Evolutionary conservation across 2,888 invertebrate genomes (phyloP).

Genomic region (Toxonevra muliebris): DNA sequence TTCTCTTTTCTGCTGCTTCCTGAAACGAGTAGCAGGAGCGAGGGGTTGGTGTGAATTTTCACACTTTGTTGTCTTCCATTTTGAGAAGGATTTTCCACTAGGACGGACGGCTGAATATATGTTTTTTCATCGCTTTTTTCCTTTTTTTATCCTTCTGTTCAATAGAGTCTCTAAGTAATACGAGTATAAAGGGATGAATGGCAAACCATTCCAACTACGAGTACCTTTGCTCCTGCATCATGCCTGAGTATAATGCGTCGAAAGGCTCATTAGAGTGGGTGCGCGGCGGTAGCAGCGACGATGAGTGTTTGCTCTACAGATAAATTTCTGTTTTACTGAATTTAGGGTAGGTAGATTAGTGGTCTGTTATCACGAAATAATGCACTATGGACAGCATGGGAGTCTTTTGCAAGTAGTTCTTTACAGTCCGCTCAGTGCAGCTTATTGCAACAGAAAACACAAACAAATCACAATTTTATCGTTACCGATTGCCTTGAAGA

Average conservation of each 20-base stretch:
- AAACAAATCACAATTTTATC: conserved; percentile 24
- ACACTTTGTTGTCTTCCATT: conserved; percentile 53
- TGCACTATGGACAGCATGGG: conserved; percentile 34
- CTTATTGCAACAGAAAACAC: background rate
- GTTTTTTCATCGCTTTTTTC: background rate
- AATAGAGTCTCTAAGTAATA: background rate
- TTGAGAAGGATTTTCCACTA: conserved; percentile 13
- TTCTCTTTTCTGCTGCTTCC: background rate
- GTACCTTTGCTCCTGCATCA: background rate
- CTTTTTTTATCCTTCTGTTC: no score
- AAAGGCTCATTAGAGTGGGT: conserved; percentile 32
- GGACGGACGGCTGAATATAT: background rate
- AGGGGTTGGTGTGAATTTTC: conserved; percentile 61
- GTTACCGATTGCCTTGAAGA: conserved; percentile 14
- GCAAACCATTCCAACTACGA: background rate
- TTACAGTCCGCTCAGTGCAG: no score
- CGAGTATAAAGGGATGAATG: no score
- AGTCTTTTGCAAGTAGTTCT: background rate
- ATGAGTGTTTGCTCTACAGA: conserved; percentile 45
- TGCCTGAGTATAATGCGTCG: conserved; percentile 5
- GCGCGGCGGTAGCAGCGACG: background rate
- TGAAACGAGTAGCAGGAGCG: background rate
- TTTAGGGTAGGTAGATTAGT: conserved; percentile 47
- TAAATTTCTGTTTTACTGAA: conserved; percentile 46
- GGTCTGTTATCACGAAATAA: conserved; percentile 46